Evolutionary conservation across 2,113 vertebrate genomes (phyloP).

Genomic region (Pagrus major): DNA sequence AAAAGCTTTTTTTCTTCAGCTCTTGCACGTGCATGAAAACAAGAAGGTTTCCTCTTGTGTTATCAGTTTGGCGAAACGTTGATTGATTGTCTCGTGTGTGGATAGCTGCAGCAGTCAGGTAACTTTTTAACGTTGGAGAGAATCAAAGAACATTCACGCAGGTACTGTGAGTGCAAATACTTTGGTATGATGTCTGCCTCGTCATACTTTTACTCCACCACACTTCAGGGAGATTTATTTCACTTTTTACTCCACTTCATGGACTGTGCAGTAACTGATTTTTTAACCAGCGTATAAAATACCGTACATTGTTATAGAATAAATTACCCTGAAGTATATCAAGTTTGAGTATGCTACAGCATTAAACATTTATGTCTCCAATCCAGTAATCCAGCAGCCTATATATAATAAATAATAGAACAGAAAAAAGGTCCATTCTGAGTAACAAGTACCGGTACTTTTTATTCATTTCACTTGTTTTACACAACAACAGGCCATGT

Average conservation of each 20-base stretch:
- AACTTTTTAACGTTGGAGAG: neutral
- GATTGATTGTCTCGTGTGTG: neutral
- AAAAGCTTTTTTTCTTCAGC: neutral
- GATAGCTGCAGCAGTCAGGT: neutral
- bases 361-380: too few species aligned
- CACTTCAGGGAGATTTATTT: neutral
- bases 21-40: neutral
- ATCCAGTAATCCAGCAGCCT: too few species aligned
- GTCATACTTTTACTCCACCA: neutral
- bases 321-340: neutral
- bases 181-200: neutral
- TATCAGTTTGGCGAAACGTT: too few species aligned
- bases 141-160: neutral
- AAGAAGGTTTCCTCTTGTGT: too few species aligned
- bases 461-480: neutral
- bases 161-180: neutral
- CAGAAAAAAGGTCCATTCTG: too few species aligned
- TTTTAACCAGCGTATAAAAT: neutral
- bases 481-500: neutral
- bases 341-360: too few species aligned
- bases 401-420: too few species aligned
- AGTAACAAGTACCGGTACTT: too few species aligned
- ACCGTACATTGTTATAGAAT: neutral
- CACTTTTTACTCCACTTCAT: neutral
- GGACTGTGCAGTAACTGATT: neutral